These are phyloP conservation scores for Plebejus melissa DNA, from an alignment of 2,888 invertebrate species.

Conservation along the genomic window DNA sequence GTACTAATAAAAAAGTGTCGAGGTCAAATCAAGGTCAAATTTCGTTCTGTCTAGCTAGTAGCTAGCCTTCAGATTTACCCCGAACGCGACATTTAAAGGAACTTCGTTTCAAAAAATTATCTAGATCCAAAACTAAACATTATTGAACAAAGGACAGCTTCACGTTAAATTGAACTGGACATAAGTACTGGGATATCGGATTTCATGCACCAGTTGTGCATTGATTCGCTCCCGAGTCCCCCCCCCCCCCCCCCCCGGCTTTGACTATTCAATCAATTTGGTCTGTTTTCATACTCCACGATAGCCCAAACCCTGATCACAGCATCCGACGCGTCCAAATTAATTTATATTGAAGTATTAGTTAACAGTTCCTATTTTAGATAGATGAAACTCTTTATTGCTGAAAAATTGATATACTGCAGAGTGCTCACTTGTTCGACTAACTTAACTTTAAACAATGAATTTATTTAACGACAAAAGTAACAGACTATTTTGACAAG, in stretches of 20 bases:
- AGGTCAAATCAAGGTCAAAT: too few relatives aligned
- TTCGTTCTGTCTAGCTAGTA: too few relatives aligned
- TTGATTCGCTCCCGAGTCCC: conserved; percentile 7
- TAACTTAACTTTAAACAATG: too few relatives aligned
- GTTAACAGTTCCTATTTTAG: not conserved
- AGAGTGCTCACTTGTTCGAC: too few relatives aligned
- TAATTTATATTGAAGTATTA: not conserved
- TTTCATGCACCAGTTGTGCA: conserved; percentile 23
- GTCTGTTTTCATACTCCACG: conserved; percentile 10
- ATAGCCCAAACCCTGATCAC: not conserved
- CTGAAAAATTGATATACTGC: too few relatives aligned
- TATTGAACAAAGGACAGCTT: not conserved
- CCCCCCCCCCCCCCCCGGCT: not conserved
- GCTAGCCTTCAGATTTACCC: too few relatives aligned
- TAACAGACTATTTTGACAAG: too few relatives aligned
- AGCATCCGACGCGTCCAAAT: not conserved
- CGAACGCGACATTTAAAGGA: too few relatives aligned
- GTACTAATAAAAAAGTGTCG: too few relatives aligned
- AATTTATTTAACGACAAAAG: too few relatives aligned
- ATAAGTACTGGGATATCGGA: conserved; percentile 22
- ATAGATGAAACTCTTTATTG: too few relatives aligned
- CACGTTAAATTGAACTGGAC: conserved; percentile 12
- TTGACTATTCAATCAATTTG: conserved; percentile 27
- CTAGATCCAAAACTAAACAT: not conserved
- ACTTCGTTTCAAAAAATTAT: not conserved